phyloP scores from a whole-genome alignment of 2,113 vertebrate species.

The Salminus brasiliensis region DNA sequence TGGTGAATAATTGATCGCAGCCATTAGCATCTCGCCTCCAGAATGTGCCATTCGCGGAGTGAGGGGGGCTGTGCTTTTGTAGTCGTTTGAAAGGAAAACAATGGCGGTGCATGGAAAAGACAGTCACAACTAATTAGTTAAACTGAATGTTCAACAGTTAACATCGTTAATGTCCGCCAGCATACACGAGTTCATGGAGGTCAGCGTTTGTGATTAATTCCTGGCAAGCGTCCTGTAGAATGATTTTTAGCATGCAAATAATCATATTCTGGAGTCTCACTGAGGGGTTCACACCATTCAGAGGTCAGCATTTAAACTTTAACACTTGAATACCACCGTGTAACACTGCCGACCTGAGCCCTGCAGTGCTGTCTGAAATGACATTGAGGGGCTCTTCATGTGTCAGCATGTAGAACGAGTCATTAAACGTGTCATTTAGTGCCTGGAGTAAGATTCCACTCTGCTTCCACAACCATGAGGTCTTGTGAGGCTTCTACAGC shows the following conservation, averaged over 20 bases:
- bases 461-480: slow-evolving; percentile 6
- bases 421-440: slow-evolving; percentile 35
- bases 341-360: background rate
- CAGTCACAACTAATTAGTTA: slow-evolving; percentile 34
- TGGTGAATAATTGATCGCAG: slow-evolving; percentile 69
- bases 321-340: too few relatives aligned
- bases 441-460: background rate
- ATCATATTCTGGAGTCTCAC: background rate
- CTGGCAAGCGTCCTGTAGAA: background rate
- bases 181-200: background rate
- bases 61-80: slow-evolving; percentile 43
- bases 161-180: slow-evolving; percentile 6
- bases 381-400: slow-evolving; percentile 18
- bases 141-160: slow-evolving; percentile 24
- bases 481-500: background rate
- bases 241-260: background rate
- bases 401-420: slow-evolving; percentile 22
- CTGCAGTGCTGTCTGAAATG: slow-evolving; percentile 15
- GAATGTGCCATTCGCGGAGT: slow-evolving; percentile 24
- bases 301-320: background rate
- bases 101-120: slow-evolving; percentile 15
- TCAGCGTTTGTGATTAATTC: background rate
- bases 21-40: slow-evolving; percentile 60
- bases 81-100: slow-evolving; percentile 45
- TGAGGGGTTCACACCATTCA: background rate